Conservation (phyloP, 2,888 invertebrate genomes). For the Listrodromus nycthemerus region DNA sequence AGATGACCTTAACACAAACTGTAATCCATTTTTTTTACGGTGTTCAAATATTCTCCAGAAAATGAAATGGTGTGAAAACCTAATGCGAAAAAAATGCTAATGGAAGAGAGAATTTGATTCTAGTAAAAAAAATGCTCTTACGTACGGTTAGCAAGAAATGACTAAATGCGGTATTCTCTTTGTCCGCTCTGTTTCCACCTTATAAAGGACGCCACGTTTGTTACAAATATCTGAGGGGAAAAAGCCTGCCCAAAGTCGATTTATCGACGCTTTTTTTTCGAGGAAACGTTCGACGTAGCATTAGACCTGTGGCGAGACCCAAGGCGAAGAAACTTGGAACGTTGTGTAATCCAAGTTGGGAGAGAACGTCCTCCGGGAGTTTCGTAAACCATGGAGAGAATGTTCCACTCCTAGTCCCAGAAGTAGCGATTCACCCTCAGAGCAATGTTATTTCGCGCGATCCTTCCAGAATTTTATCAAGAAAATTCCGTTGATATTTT, state of each 20-base stretch:
- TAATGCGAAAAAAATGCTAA: no score
- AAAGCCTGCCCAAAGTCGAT: neutral
- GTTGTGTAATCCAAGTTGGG: neutral
- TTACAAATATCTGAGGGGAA: neutral
- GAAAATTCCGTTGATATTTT: neutral
- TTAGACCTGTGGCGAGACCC: neutral
- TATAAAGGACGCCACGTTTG: neutral
- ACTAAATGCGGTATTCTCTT: neutral
- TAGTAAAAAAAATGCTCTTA: neutral
- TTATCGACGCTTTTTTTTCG: neutral
- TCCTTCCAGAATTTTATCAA: neutral
- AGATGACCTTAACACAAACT: no score
- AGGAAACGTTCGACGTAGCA: neutral
- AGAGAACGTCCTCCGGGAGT: constrained; percentile 17
- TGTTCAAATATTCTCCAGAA: no score
- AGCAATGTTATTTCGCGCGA: neutral
- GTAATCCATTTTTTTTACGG: no score
- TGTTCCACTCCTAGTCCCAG: neutral
- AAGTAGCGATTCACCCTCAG: neutral
- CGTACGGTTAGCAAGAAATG: neutral
- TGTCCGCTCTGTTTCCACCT: neutral
- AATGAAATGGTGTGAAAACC: no score
- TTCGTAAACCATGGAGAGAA: constrained; percentile 2
- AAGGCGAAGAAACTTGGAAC: neutral
- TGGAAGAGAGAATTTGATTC: neutral